phyloP scores from a whole-genome alignment of 2,113 vertebrate species.

The Casuarius casuarius region DNA sequence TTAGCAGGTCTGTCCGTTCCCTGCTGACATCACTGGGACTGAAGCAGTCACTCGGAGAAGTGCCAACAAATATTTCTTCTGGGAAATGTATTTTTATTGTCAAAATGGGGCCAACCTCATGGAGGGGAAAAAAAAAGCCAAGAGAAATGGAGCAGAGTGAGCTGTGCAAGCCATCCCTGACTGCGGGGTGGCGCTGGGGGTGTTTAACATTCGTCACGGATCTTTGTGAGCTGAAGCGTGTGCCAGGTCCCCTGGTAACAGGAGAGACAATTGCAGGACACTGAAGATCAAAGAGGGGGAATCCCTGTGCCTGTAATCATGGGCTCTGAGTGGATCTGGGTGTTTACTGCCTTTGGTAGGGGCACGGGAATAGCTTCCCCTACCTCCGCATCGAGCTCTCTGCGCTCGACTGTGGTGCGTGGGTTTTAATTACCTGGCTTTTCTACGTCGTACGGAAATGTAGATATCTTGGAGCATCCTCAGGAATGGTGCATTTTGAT shows the following conservation, averaged over 20 bases:
- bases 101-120: constrained; percentile 8
- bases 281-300: constrained; percentile 68
- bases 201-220: constrained; percentile 46
- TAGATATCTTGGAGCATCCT: constrained; percentile 22
- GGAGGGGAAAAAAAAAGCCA: not conserved
- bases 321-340: constrained; percentile 37
- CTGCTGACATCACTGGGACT: constrained; percentile 18
- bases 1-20: constrained; percentile 29
- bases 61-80: constrained; percentile 30
- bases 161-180: constrained; percentile 29
- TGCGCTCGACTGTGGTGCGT: not conserved
- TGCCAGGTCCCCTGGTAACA: constrained; percentile 62
- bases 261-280: constrained; percentile 58
- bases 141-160: constrained; percentile 66
- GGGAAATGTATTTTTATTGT: constrained; percentile 64
- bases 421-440: constrained; percentile 62
- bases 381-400: not conserved
- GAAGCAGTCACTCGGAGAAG: constrained; percentile 37
- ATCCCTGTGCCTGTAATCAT: constrained; percentile 52
- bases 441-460: not conserved
- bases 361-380: not conserved
- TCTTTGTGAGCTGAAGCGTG: constrained; percentile 57
- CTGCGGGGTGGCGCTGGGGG: constrained; percentile 37
- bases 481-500: constrained; percentile 26
- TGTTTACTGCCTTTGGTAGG: not conserved